phyloP scores from a whole-genome alignment of 2,113 vertebrate species.

The Setophaga petechia region DNA sequence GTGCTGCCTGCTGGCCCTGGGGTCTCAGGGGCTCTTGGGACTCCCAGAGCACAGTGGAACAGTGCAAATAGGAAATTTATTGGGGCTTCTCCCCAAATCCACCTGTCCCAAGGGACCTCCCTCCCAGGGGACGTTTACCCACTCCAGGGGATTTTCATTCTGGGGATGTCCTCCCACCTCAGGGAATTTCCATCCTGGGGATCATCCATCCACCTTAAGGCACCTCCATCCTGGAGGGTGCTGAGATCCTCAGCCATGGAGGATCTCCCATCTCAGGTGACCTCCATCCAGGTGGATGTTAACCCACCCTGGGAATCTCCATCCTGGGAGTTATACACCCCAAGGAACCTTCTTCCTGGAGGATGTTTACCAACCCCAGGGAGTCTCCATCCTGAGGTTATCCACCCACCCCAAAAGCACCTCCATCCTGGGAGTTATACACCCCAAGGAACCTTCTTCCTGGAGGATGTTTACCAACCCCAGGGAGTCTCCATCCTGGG shows the following conservation, averaged over 20 bases:
- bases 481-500: no score
- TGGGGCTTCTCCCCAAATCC: neutral
- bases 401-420: no score
- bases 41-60: accelerated
- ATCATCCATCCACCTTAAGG: no score
- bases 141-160: neutral
- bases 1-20: neutral
- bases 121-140: accelerated
- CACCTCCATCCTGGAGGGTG: neutral
- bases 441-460: no score
- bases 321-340: no score
- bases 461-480: no score
- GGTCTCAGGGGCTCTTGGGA: neutral
- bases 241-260: neutral
- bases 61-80: neutral
- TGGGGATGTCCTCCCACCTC: accelerated
- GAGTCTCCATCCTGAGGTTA: accelerated
- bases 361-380: accelerated
- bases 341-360: no score
- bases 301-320: accelerated
- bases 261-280: neutral
- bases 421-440: no score
- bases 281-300: neutral
- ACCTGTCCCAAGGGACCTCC: neutral
- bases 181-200: neutral